These are phyloP conservation scores for Acrocephalus kingi DNA, from an alignment of 2,113 vertebrate genomes.

Conservation along the genomic window DNA sequence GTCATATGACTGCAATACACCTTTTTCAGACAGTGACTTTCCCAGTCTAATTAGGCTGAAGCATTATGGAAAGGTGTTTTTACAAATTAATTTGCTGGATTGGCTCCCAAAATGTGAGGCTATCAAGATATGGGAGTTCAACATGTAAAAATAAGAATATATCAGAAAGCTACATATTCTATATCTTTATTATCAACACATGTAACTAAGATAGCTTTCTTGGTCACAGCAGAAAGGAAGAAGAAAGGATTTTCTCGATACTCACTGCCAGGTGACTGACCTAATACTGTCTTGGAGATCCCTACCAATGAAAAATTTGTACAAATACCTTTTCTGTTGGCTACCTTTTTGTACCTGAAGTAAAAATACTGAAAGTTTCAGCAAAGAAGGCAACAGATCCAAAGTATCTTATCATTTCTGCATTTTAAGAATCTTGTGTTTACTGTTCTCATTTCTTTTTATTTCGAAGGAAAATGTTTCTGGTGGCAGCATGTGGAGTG, in stretches of 20 bases:
- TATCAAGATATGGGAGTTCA: neutral
- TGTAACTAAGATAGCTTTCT: neutral
- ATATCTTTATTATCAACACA: neutral
- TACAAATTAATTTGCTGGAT: neutral
- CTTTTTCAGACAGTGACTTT: neutral
- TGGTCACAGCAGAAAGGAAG: neutral
- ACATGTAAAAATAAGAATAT: neutral
- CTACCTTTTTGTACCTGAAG: neutral
- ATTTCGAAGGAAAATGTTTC: neutral
- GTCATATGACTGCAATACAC: neutral
- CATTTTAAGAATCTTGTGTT: neutral
- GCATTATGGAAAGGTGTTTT: neutral
- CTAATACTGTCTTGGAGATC: neutral
- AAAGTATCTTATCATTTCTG: neutral
- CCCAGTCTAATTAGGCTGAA: neutral
- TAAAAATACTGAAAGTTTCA: neutral
- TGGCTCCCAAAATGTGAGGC: neutral
- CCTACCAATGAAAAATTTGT: neutral
- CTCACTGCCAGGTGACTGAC: neutral
- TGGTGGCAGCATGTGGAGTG: neutral
- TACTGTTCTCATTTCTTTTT: neutral
- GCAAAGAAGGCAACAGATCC: neutral
- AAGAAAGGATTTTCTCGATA: neutral
- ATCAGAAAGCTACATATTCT: neutral
- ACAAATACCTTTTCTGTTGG: neutral